Percentiles rank a stretch among this genome's conserved stretches.
These are phyloP conservation scores for Corythaeola cristata DNA, from an alignment of 2,113 vertebrate genomes.

Conservation along the genomic window DNA sequence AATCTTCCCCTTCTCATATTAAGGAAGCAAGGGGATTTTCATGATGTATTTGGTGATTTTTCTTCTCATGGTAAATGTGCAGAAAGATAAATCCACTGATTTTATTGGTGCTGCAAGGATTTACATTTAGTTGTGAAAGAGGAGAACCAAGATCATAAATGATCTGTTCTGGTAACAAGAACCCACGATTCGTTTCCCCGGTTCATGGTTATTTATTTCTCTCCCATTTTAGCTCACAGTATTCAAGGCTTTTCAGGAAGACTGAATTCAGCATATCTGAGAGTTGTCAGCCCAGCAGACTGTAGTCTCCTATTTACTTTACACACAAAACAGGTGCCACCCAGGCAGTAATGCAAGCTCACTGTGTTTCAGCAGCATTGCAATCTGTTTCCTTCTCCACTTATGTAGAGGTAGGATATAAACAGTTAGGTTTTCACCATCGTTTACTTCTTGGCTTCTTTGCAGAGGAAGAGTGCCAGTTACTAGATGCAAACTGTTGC, in stretches of 20 bases:
- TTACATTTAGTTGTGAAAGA: not conserved
- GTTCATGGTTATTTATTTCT: not conserved
- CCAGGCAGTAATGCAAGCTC: not conserved
- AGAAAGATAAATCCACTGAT: not conserved
- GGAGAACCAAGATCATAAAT: not conserved
- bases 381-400: conserved; percentile 45
- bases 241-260: not conserved
- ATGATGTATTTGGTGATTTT: not conserved
- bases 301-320: conserved; percentile 24
- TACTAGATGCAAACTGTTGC: conserved; percentile 55
- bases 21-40: not conserved
- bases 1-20: not conserved
- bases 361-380: not conserved
- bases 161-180: not conserved
- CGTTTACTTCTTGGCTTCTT: conserved; percentile 47
- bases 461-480: conserved; percentile 44
- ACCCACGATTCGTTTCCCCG: fast-evolving
- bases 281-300: not conserved
- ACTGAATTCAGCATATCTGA: conserved; percentile 20
- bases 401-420: conserved; percentile 16
- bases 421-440: conserved; percentile 12
- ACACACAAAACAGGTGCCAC: not conserved
- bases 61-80: not conserved
- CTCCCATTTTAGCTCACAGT: not conserved
- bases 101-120: not conserved